Base-by-base conservation (phyloP, 37 sponge, comb jelly and placozoan genomes). In the Geodia barretti region DNA sequence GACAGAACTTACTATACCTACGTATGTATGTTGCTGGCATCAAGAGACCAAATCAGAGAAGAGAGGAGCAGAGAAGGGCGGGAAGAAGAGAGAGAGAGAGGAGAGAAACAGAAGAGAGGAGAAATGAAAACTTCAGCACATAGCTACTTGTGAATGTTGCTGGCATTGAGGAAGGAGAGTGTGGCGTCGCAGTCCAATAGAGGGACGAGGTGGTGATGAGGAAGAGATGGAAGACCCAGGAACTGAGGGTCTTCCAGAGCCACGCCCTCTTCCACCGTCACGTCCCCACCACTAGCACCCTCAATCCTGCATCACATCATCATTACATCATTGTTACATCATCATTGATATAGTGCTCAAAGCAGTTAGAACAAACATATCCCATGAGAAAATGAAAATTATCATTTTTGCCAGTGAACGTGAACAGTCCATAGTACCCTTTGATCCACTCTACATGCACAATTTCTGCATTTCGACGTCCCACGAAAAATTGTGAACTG, bases 91-190 rank as follows among this genome's bases (percentile, higher is more conserved):
- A 47, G 54, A 14, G 54, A 47, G 54, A 14, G 54, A 47, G 54
- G 54, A n/a, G n/a, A n/a, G n/a, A n/a, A n/a, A n/a, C 5, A 11
- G 30, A 14, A 47, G 54, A 14, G 54, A 47, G 54, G 14, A 7
- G 7, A 7, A 14, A 24, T 20, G 24, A 11, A 67, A 11, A 67
- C 54, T 47, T 17, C 54, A 47, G 54, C 54, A 26, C 14, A 26
- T 47, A 47, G 11, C 7, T 47, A 89, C 89, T 78, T 83, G 73
- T 66, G 84, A 33, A 89, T 89, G 43, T 83, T 82, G 62, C 69
- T 83, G 9, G 89, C 78, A n/a, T 62, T 43, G 20, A 89, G 37
- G 79, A 83, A 89, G 62, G 59, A 14, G 5, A 23, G 26, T 26
- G 43, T 63, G 0, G 73, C 70, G 1, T 73, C 54, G 4, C 74